Evolutionary conservation across 2,797 vertebrate species (phyloP).

Genomic region (Acipenser transmontanus): DNA sequence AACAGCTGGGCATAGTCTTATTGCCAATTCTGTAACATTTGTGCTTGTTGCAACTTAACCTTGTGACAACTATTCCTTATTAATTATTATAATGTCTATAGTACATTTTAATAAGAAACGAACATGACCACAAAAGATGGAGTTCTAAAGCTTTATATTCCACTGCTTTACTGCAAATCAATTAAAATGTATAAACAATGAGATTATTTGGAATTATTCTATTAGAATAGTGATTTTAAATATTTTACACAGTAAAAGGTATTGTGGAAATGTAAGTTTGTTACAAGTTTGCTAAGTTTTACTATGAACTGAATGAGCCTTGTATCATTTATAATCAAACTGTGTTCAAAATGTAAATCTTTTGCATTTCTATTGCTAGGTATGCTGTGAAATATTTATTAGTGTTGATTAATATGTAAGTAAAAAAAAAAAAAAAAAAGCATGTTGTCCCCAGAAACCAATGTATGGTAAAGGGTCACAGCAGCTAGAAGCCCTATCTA

Average conservation of each 20-base stretch:
- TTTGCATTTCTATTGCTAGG: constrained; percentile 23
- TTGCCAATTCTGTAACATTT: too few relatives aligned
- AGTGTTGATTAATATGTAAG: too few relatives aligned
- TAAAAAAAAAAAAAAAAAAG: constrained; percentile 42
- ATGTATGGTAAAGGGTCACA: constrained; percentile 58
- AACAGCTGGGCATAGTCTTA: too few relatives aligned
- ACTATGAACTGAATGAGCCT: constrained; percentile 47
- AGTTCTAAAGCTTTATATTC: too few relatives aligned
- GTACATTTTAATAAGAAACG: too few relatives aligned
- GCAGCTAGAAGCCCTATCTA: constrained; percentile 64
- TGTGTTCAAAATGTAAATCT: constrained; percentile 45
- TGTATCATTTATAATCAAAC: constrained; percentile 52
- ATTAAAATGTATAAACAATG: too few relatives aligned
- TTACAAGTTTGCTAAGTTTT: not conserved
- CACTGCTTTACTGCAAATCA: too few relatives aligned
- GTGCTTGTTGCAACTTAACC: too few relatives aligned
- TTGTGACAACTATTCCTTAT: too few relatives aligned
- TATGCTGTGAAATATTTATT: constrained; percentile 22
- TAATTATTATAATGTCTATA: too few relatives aligned
- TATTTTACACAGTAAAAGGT: constrained; percentile 7
- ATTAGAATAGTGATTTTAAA: constrained; percentile 4
- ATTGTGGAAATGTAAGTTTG: constrained; percentile 1
- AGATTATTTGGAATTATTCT: constrained; percentile 14
- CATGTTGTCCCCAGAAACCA: constrained; percentile 52
- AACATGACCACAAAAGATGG: too few relatives aligned